Evolutionary conservation across 2,797 vertebrate genomes (phyloP).

Genomic region (Tragopan temminckii): DNA sequence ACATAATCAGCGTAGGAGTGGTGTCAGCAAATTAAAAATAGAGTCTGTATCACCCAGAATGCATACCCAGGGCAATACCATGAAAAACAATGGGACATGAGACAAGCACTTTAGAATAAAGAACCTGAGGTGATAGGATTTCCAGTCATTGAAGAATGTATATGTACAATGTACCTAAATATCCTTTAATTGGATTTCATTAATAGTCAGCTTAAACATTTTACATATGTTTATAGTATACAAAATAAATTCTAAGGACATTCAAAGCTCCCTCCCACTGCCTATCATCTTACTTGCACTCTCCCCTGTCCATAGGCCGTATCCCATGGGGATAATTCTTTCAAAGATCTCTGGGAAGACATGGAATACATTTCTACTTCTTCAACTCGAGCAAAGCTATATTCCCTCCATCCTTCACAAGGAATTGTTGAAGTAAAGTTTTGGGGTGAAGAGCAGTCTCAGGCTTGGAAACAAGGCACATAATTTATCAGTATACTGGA

Average conservation of each 20-base stretch:
- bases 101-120: neutral
- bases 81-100: neutral
- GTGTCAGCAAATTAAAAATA: conserved; percentile 71
- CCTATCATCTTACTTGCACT: neutral
- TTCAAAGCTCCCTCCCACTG: neutral
- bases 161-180: neutral
- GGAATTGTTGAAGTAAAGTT: neutral
- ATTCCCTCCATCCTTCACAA: neutral
- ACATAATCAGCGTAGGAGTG: conserved; percentile 62
- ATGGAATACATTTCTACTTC: neutral
- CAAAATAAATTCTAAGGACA: neutral
- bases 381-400: neutral
- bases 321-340: neutral
- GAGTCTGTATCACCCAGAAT: conserved; percentile 28
- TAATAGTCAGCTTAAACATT: neutral
- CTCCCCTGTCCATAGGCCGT: neutral
- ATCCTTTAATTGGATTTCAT: neutral
- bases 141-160: neutral
- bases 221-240: neutral
- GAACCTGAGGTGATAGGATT: neutral
- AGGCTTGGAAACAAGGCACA: neutral
- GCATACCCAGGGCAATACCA: neutral
- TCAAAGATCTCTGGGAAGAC: neutral
- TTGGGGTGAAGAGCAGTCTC: neutral
- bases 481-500: neutral